phyloP scores from a whole-genome alignment of 2,888 invertebrate genomes.

The Nomada goodeniana region DNA sequence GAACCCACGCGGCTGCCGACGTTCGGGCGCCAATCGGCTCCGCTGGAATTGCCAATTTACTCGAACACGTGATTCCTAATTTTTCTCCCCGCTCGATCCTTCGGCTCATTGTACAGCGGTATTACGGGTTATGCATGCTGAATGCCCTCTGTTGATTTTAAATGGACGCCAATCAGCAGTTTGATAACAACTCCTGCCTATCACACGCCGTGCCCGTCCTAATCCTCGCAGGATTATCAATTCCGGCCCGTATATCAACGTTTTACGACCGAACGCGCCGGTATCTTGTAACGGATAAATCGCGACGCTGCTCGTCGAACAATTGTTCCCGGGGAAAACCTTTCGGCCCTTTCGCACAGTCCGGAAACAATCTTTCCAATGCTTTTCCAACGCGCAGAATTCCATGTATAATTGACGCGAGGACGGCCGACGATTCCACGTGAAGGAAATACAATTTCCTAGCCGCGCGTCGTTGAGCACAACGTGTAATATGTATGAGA shows the following conservation, averaged over 20 bases:
- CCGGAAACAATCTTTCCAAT: too few relatives aligned
- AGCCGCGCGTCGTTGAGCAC: too few relatives aligned
- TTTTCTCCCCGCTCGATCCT: not conserved
- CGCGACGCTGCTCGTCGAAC: too few relatives aligned
- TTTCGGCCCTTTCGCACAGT: too few relatives aligned
- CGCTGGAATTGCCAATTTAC: conserved; percentile 61
- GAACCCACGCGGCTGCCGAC: conserved; percentile 54
- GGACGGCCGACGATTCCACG: too few relatives aligned
- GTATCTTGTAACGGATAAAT: too few relatives aligned
- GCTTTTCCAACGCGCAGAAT: too few relatives aligned
- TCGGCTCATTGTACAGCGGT: conserved; percentile 1
- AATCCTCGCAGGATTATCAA: conserved; percentile 1
- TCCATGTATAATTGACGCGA: too few relatives aligned
- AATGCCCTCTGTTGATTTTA: conserved; percentile 35
- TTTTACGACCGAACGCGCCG: not conserved
- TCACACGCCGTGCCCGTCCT: not conserved
- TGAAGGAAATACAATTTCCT: too few relatives aligned
- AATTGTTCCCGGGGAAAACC: too few relatives aligned
- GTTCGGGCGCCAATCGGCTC: conserved; percentile 42
- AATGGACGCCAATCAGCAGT: conserved; percentile 23
- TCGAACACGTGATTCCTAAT: conserved; percentile 61
- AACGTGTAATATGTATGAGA: not conserved
- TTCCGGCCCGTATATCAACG: not conserved
- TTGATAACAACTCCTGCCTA: conserved; percentile 11
- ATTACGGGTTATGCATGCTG: conserved; percentile 15